Conservation (phyloP, 2,113 vertebrate genomes). For the Ceyx margarethae region DNA sequence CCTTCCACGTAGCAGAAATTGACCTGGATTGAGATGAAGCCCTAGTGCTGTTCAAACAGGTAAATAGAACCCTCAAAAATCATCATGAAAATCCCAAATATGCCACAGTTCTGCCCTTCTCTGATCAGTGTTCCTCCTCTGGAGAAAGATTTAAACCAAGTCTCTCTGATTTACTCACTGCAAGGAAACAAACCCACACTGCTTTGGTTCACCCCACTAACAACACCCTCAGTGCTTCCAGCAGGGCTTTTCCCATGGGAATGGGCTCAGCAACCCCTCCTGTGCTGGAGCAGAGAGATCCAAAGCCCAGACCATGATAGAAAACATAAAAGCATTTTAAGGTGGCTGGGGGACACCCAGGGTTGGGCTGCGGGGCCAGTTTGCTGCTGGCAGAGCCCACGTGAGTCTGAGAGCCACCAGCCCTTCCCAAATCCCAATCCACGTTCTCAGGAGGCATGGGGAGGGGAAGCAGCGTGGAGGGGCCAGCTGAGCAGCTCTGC, state of each 20-base stretch:
- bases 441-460: background rate
- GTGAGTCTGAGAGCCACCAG: too few species aligned
- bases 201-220: background rate
- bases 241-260: background rate
- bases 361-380: background rate
- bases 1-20: background rate
- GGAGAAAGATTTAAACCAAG: background rate
- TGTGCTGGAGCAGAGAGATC: background rate
- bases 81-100: background rate
- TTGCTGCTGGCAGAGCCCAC: too few species aligned
- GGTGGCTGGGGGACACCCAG: background rate
- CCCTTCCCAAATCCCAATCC: too few species aligned
- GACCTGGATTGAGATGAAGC: background rate
- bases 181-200: slow-evolving; percentile 1
- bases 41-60: background rate
- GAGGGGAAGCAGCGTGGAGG: background rate
- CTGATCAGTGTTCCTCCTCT: background rate
- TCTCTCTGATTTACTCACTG: slow-evolving; percentile 19
- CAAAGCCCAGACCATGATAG: background rate
- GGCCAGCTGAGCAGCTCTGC: background rate
- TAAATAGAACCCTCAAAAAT: background rate
- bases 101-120: background rate
- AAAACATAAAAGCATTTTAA: background rate
- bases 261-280: background rate
- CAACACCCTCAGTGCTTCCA: background rate